Evolutionary conservation across 2,888 invertebrate genomes (phyloP), one percentile per base, ranked within the genome.

Genomic region (Steinernema hermaphroditum): DNA sequence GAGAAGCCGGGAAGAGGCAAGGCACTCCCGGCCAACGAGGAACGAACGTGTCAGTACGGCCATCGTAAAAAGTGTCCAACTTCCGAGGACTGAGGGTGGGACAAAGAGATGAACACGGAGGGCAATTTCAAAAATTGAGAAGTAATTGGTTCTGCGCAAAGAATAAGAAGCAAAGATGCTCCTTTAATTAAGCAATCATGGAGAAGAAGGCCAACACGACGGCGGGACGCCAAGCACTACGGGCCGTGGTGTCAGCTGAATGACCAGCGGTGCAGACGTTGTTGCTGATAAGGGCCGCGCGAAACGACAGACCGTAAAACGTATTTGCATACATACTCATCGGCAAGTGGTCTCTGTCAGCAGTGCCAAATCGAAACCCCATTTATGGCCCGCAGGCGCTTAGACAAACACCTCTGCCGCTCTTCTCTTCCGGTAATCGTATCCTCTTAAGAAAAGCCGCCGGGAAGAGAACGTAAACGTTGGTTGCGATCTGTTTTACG

Each of bases 121-220:
- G 9, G 62, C 32, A 62, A 62, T 62, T 62, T 62, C 19, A 32
- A 62, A 62, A 62, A 62, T 62, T 62, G 62, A 62, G 62, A 62
- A 62, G 32, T 62, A 62, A 62, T 62, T 62, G 34, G 62, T 62
- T 62, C 62, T 32, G 62, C 16, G 62, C 62, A 62, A 62, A 62
- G 62, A 62, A 62, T 62, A 62, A 62, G 62, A 62, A 34, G 62
- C 62, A 19, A 24, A 12, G 62, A 62, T 16, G 62, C 27, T 62
- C 27, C 62, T 62, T 62, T 62, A 62, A 62, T 62, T 62, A 62
- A 62, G 32, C 62, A 62, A 62, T 62, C 62, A 62, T 62, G 62
- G 62, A 27, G 27, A 62, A 29, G 27, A 29, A 54, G 54, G 22
- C 54, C 24, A 54, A 27, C 19, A 32, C 62, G 62, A n/a, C 62